Evolutionary conservation across 2,113 vertebrate genomes (phyloP), one percentile per base, ranked within the genome.

Genomic region (Trichomycterus rosablanca): DNA sequence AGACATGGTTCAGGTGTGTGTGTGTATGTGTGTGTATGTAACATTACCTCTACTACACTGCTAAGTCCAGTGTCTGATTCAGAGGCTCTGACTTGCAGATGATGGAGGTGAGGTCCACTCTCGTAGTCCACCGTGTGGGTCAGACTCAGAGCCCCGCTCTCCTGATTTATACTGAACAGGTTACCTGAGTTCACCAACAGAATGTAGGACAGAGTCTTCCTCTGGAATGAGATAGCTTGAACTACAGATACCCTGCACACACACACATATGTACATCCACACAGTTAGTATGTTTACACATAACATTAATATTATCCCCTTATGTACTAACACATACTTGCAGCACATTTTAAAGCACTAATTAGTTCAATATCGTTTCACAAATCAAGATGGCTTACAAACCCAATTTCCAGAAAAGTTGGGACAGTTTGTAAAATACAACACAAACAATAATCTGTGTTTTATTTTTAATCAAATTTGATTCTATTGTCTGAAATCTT

Each of bases 221-320:
- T 86, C 83, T 94, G 93, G 86, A 95, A 95, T 40, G 92, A 94
- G 63, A 91, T 62, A 14, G 92, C 92, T 76, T 89, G 88, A 14
- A 92, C 86, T 73, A 84, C 69, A 0, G 86, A 85, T 5, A 93
- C 83, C 0, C 88, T 89, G 66, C 42, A 48, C 20, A 57, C 43
- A 74, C 69, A 76, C 67, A 64, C 67, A 63, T 58, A 64, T 30
- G 42, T 67, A 68, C 28, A 46, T 53, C 56, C 64, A 66, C 53
- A 59, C 59, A 72, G n/a, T n/a, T n/a, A n/a, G n/a, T n/a, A n/a
- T n/a, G n/a, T n/a, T n/a, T n/a, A n/a, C n/a, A n/a, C n/a, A n/a
- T n/a, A n/a, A n/a, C n/a, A n/a, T n/a, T n/a, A n/a, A n/a, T n/a
- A n/a, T n/a, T n/a, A n/a, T n/a, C n/a, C n/a, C n/a, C n/a, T n/a